These are phyloP conservation scores for Atopsyche davidsoni DNA, from an alignment of 1,140 invertebrate species.

Conservation along the genomic window DNA sequence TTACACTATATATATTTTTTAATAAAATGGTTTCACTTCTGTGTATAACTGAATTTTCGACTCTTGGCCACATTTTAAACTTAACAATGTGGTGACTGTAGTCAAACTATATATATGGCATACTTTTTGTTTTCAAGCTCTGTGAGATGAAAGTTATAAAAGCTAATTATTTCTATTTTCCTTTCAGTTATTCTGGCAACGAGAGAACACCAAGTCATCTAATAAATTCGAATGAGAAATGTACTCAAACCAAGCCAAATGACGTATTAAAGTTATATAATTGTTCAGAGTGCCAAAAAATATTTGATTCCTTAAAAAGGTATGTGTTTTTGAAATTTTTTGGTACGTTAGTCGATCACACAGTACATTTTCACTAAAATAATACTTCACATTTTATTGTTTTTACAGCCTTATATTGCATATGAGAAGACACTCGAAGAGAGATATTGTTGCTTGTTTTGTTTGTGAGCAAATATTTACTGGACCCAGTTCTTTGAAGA, in stretches of 20 bases:
- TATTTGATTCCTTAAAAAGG: constrained; percentile 11
- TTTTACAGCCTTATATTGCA: constrained; percentile 18
- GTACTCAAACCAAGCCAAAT: constrained; percentile 15
- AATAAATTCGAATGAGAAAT: constrained; percentile 20
- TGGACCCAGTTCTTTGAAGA: constrained; percentile 6
- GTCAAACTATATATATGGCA: no score
- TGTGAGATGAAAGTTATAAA: neutral
- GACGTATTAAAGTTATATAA: constrained; percentile 14
- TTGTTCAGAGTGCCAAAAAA: constrained; percentile 21
- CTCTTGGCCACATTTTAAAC: no score
- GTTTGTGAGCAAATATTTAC: constrained; percentile 22
- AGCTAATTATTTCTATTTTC: constrained; percentile 1
- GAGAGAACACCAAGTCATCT: neutral
- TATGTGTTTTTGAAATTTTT: neutral
- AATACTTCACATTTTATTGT: neutral
- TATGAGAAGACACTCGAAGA: constrained; percentile 13
- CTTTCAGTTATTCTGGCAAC: neutral
- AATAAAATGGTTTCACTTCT: neutral
- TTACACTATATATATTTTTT: neutral
- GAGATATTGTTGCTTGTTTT: constrained; percentile 9
- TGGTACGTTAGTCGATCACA: neutral
- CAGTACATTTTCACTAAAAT: neutral
- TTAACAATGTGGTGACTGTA: no score
- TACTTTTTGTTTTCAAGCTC: constrained; percentile 1
- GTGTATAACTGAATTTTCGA: no score